Percentiles rank a stretch among this genome's conserved stretches.
Evolutionary conservation across 2,888 invertebrate genomes (phyloP).

Genomic region (Pseudococcus longispinus): DNA sequence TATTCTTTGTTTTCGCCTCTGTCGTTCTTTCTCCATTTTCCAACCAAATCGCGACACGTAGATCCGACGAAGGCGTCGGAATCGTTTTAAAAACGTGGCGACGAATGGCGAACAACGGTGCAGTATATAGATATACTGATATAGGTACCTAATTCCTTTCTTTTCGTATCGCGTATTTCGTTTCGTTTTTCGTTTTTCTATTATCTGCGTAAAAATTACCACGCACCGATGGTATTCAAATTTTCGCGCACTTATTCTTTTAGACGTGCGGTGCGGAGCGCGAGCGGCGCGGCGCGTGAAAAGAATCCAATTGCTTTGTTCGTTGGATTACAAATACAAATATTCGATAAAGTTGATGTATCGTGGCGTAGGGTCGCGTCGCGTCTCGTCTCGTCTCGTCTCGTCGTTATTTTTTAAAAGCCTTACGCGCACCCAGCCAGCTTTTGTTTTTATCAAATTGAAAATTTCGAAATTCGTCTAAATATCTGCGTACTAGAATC

Average conservation of each 20-base stretch:
- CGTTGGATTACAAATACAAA: neutral
- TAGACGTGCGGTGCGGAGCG: no score
- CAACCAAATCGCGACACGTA: neutral
- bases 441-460: neutral
- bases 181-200: neutral
- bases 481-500: neutral
- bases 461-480: neutral
- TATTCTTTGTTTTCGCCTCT: neutral
- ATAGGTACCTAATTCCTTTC: neutral
- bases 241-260: neutral
- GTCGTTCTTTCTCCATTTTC: neutral
- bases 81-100: neutral
- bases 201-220: neutral
- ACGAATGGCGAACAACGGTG: no score
- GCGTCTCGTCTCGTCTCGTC: neutral
- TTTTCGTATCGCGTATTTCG: neutral
- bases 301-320: neutral
- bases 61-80: neutral
- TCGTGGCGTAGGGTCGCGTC: neutral
- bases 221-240: neutral
- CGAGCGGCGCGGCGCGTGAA: neutral
- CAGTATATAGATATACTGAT: no score
- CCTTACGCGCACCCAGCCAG: neutral
- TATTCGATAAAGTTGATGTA: neutral
- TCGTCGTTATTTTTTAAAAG: neutral